phyloP scores from a whole-genome alignment of 2,888 invertebrate species.

The Netelia melanura region DNA sequence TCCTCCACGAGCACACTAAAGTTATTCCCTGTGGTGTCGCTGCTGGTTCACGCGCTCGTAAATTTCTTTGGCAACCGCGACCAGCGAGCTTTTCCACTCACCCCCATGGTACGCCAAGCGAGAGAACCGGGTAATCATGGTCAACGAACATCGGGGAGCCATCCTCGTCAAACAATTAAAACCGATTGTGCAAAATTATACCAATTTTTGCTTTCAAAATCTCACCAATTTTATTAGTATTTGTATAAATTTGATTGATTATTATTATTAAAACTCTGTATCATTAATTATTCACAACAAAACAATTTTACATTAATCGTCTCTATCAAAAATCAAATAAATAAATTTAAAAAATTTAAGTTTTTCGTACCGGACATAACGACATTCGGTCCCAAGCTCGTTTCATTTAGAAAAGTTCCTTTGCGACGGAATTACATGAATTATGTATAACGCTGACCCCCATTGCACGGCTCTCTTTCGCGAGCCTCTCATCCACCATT shows the following conservation, averaged over 20 bases:
- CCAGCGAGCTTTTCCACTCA: conserved; percentile 41
- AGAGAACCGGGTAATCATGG: conserved; percentile 25
- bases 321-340: background rate
- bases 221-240: no score
- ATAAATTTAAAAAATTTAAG: background rate
- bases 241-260: no score
- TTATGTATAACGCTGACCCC: background rate
- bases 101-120: background rate
- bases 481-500: background rate
- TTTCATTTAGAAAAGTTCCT: background rate
- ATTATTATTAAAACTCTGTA: no score
- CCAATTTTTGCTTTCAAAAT: no score
- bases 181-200: no score
- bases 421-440: background rate
- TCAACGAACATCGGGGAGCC: conserved; percentile 18
- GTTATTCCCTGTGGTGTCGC: conserved; percentile 63
- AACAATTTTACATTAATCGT: no score
- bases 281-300: no score
- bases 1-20: conserved; percentile 46
- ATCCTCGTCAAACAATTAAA: no score
- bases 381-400: background rate
- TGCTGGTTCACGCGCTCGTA: conserved; percentile 63
- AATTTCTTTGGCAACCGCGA: conserved; percentile 68
- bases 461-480: conserved; percentile 8
- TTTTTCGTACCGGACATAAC: background rate